Base-by-base conservation (phyloP, 2,113 vertebrate genomes). In the Perccottus glenii region DNA sequence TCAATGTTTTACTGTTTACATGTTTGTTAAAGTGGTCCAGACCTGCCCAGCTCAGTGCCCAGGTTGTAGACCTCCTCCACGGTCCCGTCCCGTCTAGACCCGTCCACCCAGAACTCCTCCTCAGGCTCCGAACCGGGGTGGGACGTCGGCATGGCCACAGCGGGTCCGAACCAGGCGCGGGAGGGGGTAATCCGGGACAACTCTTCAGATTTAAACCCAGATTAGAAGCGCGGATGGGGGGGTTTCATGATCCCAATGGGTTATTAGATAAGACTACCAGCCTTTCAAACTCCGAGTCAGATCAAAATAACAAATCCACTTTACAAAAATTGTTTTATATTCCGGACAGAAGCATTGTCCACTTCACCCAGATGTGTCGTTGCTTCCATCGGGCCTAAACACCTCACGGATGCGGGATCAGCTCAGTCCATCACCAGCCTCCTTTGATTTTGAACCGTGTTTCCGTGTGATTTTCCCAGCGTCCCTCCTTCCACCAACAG, bases 91-190 rank as follows among this genome's bases (percentile, higher is more conserved):
- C 94, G 90, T 44, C 89, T 89, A 42, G 95, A 96, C 4, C 94
- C 95, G 1, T 96, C 93, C 62, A 96, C 93, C 94, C 95, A 96
- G 85, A 91, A 95, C 62, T 94, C 94, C 79, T 88, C 88, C 5
- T n/a, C 52, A 5, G 87, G 75, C 47, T 82, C 84, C 6, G 93
- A 87, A 63, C 88, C 89, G 2, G 88, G 88, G 45, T 91, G 86
- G 69, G 92, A 94, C 33, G 91, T 94, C 15, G 94, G 94, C 94
- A 95, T 95, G 85, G 48, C 70, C 73, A 70, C 58, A 40, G 64
- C 65, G 35, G 11, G 58, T 50, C 47, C 3, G 44, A 44, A 16
- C 56, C 11, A 51, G 72, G 78, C 61, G 67, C n/a, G 74, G 57
- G 51, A 32, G 43, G 35, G 61, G 62, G 67, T 76, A 74, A 81